A percentile compares a stretch with the other conserved stretches of the same genome.
Conservation (phyloP, 2,888 invertebrate genomes). For the Cantharis nigra region DNA sequence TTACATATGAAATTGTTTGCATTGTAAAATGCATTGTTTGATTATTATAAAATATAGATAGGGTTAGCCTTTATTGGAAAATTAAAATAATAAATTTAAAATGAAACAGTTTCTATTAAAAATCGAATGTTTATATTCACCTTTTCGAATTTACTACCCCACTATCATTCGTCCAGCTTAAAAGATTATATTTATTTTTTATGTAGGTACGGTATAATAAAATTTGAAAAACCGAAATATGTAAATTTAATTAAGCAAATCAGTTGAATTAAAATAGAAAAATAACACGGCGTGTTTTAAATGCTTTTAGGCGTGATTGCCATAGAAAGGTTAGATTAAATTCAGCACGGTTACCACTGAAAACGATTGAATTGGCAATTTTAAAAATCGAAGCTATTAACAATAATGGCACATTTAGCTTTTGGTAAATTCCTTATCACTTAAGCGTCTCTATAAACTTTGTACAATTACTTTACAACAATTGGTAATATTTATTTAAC, state of each 20-base stretch:
- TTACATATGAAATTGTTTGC: background rate
- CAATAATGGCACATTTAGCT: constrained; percentile 29
- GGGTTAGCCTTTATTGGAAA: background rate
- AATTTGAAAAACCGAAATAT: constrained; percentile 1
- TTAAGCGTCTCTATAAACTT: constrained; percentile 20
- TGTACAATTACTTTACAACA: constrained; percentile 3
- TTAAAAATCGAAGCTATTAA: constrained; percentile 33
- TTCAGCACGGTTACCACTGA: constrained; percentile 26
- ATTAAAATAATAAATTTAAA: background rate
- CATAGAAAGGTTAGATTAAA: constrained; percentile 30
- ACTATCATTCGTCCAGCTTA: background rate
- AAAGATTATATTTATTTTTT: background rate
- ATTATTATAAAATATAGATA: background rate
- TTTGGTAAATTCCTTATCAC: constrained; percentile 24
- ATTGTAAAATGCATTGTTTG: background rate
- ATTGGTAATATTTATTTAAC: background rate
- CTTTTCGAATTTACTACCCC: background rate
- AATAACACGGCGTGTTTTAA: constrained; percentile 23
- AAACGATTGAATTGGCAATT: constrained; percentile 32
- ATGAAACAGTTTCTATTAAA: background rate
- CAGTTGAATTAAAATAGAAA: constrained; percentile 32
- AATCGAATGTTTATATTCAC: background rate
- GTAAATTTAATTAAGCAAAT: constrained; percentile 33
- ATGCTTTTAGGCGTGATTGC: constrained; percentile 28
- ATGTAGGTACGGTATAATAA: background rate